Percentiles rank a stretch among this genome's conserved stretches.
These are phyloP conservation scores for Julus scanicus DNA, from an alignment of 2,888 invertebrate genomes.

Conservation along the genomic window DNA sequence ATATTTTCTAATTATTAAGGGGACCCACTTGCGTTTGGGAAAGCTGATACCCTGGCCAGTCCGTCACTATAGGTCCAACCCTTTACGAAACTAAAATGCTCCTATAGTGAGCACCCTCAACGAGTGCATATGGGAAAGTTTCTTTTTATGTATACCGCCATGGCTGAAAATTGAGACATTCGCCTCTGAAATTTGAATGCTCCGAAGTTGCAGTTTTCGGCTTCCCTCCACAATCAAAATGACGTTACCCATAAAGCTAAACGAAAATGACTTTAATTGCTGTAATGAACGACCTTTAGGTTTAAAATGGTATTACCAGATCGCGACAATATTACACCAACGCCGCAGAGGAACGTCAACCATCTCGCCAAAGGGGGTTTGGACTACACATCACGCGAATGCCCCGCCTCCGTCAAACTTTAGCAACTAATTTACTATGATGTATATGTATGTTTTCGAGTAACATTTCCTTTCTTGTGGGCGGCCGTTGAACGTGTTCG, in stretches of 20 bases:
- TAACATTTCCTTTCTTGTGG: not conserved
- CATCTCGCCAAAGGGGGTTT: not conserved
- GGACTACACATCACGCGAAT: not conserved
- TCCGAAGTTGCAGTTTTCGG: not conserved
- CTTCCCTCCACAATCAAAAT: not conserved
- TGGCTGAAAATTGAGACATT: not conserved
- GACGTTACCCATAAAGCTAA: not conserved
- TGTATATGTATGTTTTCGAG: not conserved
- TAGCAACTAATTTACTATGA: not conserved
- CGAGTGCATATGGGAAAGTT: too few species aligned
- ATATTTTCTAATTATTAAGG: too few species aligned
- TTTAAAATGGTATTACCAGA: not conserved
- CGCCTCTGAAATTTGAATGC: not conserved
- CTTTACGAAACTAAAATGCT: too few species aligned
- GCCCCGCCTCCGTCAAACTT: conserved; percentile 19
- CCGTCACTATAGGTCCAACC: too few species aligned
- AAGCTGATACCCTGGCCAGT: too few species aligned
- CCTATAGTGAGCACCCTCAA: too few species aligned
- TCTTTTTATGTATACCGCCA: not conserved
- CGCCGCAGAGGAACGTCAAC: not conserved
- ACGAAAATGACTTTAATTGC: conserved; percentile 19
- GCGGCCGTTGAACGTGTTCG: too few species aligned
- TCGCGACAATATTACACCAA: not conserved
- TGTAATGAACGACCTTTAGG: conserved; percentile 7
- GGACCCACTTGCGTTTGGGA: too few species aligned